phyloP scores from a whole-genome alignment of 2,888 invertebrate species.

The Tachina grossa region DNA sequence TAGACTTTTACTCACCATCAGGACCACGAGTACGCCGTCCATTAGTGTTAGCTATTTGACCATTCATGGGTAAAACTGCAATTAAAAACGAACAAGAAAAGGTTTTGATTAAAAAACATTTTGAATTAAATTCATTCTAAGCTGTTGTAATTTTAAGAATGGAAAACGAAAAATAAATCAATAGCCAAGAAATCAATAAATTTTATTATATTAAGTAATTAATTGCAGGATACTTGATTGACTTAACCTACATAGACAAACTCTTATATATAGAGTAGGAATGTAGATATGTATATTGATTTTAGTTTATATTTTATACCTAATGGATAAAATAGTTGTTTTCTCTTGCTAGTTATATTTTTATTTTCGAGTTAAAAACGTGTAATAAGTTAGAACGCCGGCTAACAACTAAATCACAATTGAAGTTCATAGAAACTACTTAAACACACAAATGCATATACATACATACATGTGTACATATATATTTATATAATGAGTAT shows the following conservation, averaged over 20 bases:
- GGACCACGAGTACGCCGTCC: conserved; percentile 77
- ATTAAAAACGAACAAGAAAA: conserved; percentile 57
- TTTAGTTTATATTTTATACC: neutral
- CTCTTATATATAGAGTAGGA: neutral
- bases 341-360: neutral
- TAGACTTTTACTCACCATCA: conserved; percentile 77
- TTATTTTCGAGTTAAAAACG: conserved; percentile 21
- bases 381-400: conserved; percentile 65
- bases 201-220: neutral
- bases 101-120: neutral
- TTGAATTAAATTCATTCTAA: neutral
- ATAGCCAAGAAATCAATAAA: conserved; percentile 17
- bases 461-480: neutral
- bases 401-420: conserved; percentile 68
- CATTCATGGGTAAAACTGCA: conserved; percentile 82
- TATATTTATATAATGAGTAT: neutral
- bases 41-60: conserved; percentile 77
- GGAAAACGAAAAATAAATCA: neutral
- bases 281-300: neutral
- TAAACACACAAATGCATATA: neutral
- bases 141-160: neutral
- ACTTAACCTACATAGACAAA: neutral
- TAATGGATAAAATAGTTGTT: neutral
- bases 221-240: neutral
- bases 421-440: conserved; percentile 63